Percentiles rank a stretch among this genome's conserved stretches.
phyloP scores from a whole-genome alignment of 2,888 invertebrate genomes.

The Acleris literana region DNA sequence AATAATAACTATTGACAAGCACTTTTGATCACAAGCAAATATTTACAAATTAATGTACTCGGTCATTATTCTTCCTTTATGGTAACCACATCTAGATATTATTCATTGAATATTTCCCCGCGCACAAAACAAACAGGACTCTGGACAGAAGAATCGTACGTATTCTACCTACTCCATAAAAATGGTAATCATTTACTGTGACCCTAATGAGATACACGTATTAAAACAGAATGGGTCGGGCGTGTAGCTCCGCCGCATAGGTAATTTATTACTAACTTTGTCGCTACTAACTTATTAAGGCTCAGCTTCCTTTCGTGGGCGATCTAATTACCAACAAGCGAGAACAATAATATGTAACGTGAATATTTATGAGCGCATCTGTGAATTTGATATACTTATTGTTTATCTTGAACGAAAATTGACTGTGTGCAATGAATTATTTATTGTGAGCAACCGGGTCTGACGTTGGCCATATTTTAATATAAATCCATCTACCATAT shows the following conservation, averaged over 20 bases:
- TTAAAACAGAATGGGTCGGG: constrained; percentile 52
- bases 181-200: constrained; percentile 44
- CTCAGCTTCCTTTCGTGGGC: constrained; percentile 75
- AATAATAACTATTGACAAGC: constrained; percentile 58
- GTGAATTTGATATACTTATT: constrained; percentile 74
- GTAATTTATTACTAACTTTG: constrained; percentile 72
- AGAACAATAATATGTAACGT: constrained; percentile 80
- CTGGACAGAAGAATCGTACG: constrained; percentile 33
- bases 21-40: constrained; percentile 45
- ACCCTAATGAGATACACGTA: constrained; percentile 62
- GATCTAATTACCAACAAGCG: constrained; percentile 81
- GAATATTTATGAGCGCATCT: constrained; percentile 80
- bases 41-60: constrained; percentile 37
- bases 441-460: constrained; percentile 78
- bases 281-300: constrained; percentile 73
- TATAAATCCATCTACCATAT: constrained; percentile 83
- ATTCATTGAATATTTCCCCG: constrained; percentile 17
- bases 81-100: neutral
- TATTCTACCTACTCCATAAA: constrained; percentile 32
- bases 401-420: constrained; percentile 79
- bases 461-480: constrained; percentile 82
- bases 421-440: constrained; percentile 81
- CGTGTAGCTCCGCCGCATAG: constrained; percentile 49
- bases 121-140: constrained; percentile 27
- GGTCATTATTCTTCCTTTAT: constrained; percentile 9